These are phyloP conservation scores for Squalus acanthias DNA, from an alignment of 2,797 vertebrate genomes.

Conservation along the genomic window DNA sequence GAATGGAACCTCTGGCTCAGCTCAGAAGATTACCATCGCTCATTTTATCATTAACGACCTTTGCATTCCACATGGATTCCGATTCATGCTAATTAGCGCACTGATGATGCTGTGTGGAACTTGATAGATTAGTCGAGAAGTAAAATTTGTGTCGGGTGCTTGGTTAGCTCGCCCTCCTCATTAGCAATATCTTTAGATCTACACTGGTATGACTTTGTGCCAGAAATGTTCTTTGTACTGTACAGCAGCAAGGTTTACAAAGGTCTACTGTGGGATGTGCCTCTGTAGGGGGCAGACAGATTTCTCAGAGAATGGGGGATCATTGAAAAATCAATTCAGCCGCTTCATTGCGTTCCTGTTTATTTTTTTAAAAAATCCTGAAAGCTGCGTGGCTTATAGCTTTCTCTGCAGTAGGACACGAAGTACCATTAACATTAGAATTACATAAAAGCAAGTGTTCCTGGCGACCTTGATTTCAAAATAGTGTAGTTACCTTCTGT, in stretches of 20 bases:
- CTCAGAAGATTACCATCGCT: background rate
- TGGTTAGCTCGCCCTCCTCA: background rate
- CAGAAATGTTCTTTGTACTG: background rate
- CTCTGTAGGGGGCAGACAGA: background rate
- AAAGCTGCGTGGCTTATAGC: background rate
- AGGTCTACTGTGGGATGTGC: background rate
- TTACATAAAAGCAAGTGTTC: background rate
- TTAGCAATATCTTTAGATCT: background rate
- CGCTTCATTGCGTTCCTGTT: background rate
- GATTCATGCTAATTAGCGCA: background rate
- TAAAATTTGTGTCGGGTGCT: background rate
- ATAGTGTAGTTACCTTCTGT: background rate
- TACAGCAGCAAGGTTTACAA: background rate
- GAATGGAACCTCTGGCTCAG: background rate
- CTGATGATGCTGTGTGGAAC: background rate
- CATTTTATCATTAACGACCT: background rate
- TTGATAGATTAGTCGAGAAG: background rate
- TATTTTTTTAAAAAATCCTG: background rate
- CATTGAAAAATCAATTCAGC: background rate
- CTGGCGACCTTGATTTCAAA: background rate
- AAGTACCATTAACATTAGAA: background rate
- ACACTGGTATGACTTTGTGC: background rate
- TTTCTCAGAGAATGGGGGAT: background rate
- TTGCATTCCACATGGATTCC: background rate
- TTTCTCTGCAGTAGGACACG: background rate